phyloP scores from a whole-genome alignment of 2,797 vertebrate species.

The Chelmon rostratus region DNA sequence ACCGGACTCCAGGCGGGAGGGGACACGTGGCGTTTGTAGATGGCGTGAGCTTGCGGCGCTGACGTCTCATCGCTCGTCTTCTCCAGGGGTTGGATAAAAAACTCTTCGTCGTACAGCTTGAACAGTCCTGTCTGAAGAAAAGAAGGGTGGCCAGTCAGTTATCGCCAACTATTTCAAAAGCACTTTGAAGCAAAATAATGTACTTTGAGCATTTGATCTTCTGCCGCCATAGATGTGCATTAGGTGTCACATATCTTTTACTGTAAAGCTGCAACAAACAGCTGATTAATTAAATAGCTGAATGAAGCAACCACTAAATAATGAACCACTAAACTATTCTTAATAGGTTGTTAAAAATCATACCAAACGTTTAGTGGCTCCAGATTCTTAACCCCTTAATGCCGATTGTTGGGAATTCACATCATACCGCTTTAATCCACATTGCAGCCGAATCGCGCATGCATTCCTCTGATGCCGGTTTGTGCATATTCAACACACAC shows the following conservation, averaged over 20 bases:
- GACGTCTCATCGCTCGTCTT: conserved; percentile 47
- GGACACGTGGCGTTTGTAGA: conserved; percentile 89
- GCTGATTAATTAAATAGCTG: neutral
- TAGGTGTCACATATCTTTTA: neutral
- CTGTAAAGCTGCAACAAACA: neutral
- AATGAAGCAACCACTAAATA: neutral
- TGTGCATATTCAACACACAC: no score
- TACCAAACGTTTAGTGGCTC: neutral
- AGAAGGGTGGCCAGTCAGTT: neutral
- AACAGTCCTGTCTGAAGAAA: conserved; percentile 92
- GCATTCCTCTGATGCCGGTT: no score
- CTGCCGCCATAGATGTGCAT: neutral
- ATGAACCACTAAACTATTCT: neutral
- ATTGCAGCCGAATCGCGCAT: no score
- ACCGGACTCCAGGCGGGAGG: conserved; percentile 50
- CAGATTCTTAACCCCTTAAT: no score
- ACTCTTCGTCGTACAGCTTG: conserved; percentile 90
- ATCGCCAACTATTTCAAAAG: neutral
- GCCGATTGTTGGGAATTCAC: no score
- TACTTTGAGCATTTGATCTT: neutral
- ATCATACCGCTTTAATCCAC: no score
- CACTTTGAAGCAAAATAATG: neutral
- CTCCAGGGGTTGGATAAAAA: conserved; percentile 93
- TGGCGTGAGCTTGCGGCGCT: conserved; percentile 88
- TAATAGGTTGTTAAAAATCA: neutral